Percentiles rank a stretch among this genome's conserved stretches.
Conservation (phyloP, 2,113 vertebrate genomes). For the Rhodinocichla rosea region DNA sequence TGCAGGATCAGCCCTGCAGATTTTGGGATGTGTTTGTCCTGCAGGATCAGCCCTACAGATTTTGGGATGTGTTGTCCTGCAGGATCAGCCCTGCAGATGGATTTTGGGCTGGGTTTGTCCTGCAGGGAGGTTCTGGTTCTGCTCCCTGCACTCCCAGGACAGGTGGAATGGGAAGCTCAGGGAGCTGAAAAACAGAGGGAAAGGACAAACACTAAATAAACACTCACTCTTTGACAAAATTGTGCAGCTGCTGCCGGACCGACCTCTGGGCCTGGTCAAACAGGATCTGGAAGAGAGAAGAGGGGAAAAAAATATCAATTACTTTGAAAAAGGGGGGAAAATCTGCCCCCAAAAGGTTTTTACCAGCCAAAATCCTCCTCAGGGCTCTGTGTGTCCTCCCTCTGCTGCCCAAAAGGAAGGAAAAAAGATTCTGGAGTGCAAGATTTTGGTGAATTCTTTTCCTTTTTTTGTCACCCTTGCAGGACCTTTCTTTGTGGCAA, state of each 20-base stretch:
- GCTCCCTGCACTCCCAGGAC: neutral
- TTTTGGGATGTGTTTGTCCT: neutral
- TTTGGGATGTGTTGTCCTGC: neutral
- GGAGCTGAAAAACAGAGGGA: neutral
- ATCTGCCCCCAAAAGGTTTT: no score
- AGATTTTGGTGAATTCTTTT: neutral
- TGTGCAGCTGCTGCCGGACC: constrained; percentile 93
- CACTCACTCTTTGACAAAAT: constrained; percentile 97
- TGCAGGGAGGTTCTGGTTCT: neutral
- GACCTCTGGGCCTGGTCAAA: constrained; percentile 97
- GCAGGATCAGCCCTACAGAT: neutral
- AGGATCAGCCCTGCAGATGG: neutral
- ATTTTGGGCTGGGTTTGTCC: neutral
- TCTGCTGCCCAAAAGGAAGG: neutral
- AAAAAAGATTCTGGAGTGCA: neutral
- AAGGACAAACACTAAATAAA: constrained; percentile 60
- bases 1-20: neutral
- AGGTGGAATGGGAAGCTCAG: neutral
- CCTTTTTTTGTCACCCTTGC: neutral
- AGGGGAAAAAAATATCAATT: neutral
- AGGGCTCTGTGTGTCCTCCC: neutral
- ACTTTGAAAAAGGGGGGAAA: neutral
- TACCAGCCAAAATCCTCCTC: neutral
- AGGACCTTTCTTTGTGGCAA: neutral
- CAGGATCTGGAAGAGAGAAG: constrained; percentile 81